Percentiles rank a stretch among this genome's conserved stretches.
These are phyloP conservation scores for Pheosia tremula DNA, from an alignment of 2,888 invertebrate genomes.

Conservation along the genomic window DNA sequence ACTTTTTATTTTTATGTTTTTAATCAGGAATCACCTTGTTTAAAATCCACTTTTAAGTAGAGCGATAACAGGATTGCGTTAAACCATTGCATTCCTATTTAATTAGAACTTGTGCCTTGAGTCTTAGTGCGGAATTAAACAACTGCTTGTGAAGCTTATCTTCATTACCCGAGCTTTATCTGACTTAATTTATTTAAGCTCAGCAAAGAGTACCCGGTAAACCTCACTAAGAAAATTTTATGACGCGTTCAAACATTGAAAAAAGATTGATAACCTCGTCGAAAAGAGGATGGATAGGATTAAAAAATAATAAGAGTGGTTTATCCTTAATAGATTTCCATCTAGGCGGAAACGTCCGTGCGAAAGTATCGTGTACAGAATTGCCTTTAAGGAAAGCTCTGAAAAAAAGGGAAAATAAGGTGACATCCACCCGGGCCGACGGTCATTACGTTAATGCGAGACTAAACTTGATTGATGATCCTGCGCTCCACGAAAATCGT, in stretches of 20 bases:
- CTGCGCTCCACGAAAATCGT: slow-evolving; percentile 52
- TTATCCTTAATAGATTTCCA: slow-evolving; percentile 79
- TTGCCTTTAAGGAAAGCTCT: slow-evolving; percentile 65
- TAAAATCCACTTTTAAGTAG: slow-evolving; percentile 14
- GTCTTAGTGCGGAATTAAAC: slow-evolving; percentile 49
- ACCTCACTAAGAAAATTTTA: slow-evolving; percentile 46
- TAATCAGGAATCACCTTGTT: neutral
- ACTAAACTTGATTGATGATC: slow-evolving; percentile 83
- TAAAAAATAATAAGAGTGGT: slow-evolving; percentile 37
- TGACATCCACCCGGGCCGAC: slow-evolving; percentile 77
- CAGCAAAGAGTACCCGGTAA: slow-evolving; percentile 41
- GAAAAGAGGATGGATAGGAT: slow-evolving; percentile 54
- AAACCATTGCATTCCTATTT: slow-evolving; percentile 39
- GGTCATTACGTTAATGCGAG: slow-evolving; percentile 84
- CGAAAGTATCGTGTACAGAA: slow-evolving; percentile 77
- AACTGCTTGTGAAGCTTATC: slow-evolving; percentile 50
- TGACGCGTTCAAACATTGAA: slow-evolving; percentile 49
- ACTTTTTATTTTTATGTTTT: neutral
- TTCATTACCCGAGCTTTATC: slow-evolving; percentile 51
- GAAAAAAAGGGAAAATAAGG: slow-evolving; percentile 78
- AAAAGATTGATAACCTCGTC: slow-evolving; percentile 63
- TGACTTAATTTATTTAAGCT: slow-evolving; percentile 56
- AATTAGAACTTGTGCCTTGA: slow-evolving; percentile 45
- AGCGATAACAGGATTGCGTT: slow-evolving; percentile 23
- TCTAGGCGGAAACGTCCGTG: slow-evolving; percentile 72